These are phyloP conservation scores for Chauna torquata DNA, from an alignment of 2,113 vertebrate species.

Conservation along the genomic window DNA sequence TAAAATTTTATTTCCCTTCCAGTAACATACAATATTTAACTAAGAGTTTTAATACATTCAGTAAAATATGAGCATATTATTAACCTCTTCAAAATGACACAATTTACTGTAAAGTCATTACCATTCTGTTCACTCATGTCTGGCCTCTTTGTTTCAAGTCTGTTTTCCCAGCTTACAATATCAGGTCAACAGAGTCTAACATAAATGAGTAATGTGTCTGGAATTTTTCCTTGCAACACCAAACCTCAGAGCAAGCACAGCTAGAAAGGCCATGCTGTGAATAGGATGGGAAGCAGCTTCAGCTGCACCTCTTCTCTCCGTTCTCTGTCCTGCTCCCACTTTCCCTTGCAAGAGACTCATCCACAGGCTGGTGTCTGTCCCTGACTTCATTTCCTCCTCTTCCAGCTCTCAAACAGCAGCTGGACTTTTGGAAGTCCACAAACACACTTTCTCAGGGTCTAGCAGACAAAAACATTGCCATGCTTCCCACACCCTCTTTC, in stretches of 20 bases:
- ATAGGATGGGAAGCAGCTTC: slow-evolving; percentile 18
- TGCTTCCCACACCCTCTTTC: background rate
- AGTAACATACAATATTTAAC: slow-evolving; percentile 68
- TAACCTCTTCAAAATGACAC: slow-evolving; percentile 57
- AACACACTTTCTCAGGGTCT: background rate
- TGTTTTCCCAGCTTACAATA: slow-evolving; percentile 69
- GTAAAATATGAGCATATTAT: slow-evolving; percentile 55
- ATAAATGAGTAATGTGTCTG: slow-evolving; percentile 68
- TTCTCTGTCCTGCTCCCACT: background rate
- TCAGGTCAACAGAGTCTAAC: slow-evolving; percentile 71
- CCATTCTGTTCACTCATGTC: slow-evolving; percentile 57
- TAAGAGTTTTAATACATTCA: slow-evolving; percentile 53
- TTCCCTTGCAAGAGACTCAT: background rate
- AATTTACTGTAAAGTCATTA: slow-evolving; percentile 66
- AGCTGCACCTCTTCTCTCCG: background rate
- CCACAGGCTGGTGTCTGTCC: background rate
- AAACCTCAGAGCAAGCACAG: slow-evolving; percentile 51
- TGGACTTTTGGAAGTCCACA: background rate
- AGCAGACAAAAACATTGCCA: background rate
- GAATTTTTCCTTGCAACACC: slow-evolving; percentile 69
- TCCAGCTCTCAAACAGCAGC: slow-evolving; percentile 14
- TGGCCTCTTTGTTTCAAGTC: slow-evolving; percentile 69
- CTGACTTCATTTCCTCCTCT: slow-evolving; percentile 37
- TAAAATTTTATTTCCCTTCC: slow-evolving; percentile 66
- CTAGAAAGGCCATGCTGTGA: slow-evolving; percentile 31